Percentiles rank a stretch among this genome's conserved stretches.
Conservation (phyloP, 2,113 vertebrate genomes). For the Columba livia region DNA sequence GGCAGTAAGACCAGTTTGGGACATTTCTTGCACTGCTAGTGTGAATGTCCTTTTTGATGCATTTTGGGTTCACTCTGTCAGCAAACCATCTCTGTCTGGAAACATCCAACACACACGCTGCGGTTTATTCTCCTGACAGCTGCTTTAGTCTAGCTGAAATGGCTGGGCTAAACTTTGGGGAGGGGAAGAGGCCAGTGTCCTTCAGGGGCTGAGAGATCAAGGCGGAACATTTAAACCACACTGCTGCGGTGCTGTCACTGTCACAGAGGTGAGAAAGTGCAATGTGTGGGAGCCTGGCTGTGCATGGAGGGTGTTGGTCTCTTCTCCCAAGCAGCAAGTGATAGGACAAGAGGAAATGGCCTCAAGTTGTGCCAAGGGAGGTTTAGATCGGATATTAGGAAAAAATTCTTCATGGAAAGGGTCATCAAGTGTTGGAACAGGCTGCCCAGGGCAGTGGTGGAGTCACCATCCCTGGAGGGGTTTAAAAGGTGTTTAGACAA, state of each 20-base stretch:
- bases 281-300: neutral
- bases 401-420: too few species aligned
- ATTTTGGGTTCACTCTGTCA: neutral
- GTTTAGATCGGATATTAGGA: too few species aligned
- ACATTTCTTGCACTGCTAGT: neutral
- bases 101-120: too few species aligned
- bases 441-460: too few species aligned
- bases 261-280: neutral
- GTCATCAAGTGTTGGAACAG: too few species aligned
- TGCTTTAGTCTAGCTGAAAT: neutral
- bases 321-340: too few species aligned
- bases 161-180: neutral
- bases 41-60: neutral
- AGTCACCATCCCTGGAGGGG: too few species aligned
- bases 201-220: neutral
- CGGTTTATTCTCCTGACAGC: neutral
- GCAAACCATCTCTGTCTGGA: neutral
- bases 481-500: too few species aligned
- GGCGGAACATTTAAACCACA: neutral
- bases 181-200: neutral
- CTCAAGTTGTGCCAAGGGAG: too few species aligned
- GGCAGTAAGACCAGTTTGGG: accelerated
- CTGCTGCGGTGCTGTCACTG: neutral
- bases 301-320: too few species aligned
- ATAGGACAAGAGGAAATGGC: too few species aligned